phyloP scores from a whole-genome alignment of 2,113 vertebrate genomes.

The Hippocampus guttulatus region DNA sequence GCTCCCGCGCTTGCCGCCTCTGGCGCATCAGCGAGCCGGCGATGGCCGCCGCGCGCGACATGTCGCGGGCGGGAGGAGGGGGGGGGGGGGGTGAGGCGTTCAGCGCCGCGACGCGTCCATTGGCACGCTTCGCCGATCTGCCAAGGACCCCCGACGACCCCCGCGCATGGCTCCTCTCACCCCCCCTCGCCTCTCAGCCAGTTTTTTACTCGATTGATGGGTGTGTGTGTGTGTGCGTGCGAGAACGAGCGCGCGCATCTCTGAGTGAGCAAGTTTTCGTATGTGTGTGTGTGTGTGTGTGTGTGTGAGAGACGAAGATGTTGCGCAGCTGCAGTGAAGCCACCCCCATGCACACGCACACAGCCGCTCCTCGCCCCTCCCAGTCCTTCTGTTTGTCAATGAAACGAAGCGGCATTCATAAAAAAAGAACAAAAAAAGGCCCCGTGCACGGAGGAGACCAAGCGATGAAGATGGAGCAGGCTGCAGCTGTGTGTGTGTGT shows the following conservation, averaged over 20 bases:
- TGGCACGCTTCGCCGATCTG: conserved; percentile 14
- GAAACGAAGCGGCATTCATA: conserved; percentile 3
- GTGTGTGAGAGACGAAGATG: not conserved
- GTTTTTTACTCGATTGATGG: not conserved
- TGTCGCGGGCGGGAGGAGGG: conserved; percentile 16
- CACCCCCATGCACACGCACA: not conserved
- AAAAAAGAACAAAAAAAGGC: not conserved
- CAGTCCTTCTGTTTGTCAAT: conserved; percentile 1
- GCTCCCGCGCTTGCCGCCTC: conserved; percentile 93
- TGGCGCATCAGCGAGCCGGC: conserved; percentile 98
- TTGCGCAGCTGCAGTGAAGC: not conserved
- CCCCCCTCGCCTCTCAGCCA: conserved; percentile 17
- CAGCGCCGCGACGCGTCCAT: conserved; percentile 57
- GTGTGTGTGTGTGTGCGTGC: not conserved
- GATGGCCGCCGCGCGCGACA: conserved; percentile 96
- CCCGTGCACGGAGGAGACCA: not conserved
- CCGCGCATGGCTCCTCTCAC: not conserved
- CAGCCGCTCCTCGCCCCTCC: not conserved
- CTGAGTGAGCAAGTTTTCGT: not conserved
- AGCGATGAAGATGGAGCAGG: conserved; percentile 11
- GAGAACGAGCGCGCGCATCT: not conserved
- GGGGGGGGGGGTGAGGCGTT: conserved; percentile 27
- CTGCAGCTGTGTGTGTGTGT: conserved; percentile 1
- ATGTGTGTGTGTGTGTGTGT: not conserved
- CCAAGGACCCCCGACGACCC: not conserved